A percentile compares a stretch with the other conserved stretches of the same genome.
These are phyloP conservation scores for Fundulus diaphanus DNA, from an alignment of 2,797 vertebrate species.

Conservation along the genomic window DNA sequence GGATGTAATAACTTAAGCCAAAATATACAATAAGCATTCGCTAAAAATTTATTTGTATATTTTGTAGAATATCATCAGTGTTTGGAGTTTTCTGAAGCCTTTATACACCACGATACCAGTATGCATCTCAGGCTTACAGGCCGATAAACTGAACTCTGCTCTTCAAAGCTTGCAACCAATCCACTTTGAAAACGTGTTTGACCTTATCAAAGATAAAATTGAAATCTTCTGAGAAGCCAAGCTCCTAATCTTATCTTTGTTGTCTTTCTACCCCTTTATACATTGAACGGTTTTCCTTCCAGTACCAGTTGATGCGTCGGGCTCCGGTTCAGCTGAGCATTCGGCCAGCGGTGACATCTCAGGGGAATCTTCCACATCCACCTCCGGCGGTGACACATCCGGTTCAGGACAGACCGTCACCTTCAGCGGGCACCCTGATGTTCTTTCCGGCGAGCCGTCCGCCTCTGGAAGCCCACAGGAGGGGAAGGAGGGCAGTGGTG, in stretches of 20 bases:
- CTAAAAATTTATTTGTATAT: no score
- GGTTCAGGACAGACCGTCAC: constrained; percentile 51
- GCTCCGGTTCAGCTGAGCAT: constrained; percentile 66
- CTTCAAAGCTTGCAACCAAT: no score
- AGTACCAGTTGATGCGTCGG: constrained; percentile 58
- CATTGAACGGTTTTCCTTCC: constrained; percentile 71
- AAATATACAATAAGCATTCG: no score
- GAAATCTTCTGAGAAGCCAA: not conserved
- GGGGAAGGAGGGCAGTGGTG: constrained; percentile 54
- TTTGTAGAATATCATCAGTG: no score
- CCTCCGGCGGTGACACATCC: constrained; percentile 48
- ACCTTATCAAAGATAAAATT: no score
- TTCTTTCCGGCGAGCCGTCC: constrained; percentile 58
- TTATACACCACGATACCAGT: no score
- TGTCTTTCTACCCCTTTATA: constrained; percentile 13
- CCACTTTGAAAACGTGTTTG: no score
- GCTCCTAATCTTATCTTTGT: not conserved
- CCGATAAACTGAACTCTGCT: no score
- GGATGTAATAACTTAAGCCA: no score
- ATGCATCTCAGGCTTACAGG: no score
- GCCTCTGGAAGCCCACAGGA: constrained; percentile 60
- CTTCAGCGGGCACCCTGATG: constrained; percentile 45
- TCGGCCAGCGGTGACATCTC: constrained; percentile 58
- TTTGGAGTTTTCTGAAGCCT: no score
- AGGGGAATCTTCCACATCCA: constrained; percentile 45